phyloP scores from a whole-genome alignment of 2,888 invertebrate genomes.

The Carabus problematicus region DNA sequence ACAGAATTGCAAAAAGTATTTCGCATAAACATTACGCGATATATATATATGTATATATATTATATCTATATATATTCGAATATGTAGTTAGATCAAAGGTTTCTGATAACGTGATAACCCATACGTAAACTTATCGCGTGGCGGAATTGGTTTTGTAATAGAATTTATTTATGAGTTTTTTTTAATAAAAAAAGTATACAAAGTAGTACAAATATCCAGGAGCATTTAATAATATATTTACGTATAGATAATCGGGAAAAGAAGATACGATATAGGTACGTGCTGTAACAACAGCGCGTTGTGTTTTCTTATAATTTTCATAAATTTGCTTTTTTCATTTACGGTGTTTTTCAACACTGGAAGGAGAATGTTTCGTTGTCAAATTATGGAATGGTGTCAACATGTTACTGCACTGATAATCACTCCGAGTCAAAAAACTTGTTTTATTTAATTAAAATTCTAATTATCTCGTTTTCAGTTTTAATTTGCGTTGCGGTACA shows the following conservation, averaged over 20 bases:
- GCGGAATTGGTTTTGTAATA: constrained; percentile 36
- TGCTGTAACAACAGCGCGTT: too few relatives aligned
- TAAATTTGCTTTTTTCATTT: too few relatives aligned
- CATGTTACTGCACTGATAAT: too few relatives aligned
- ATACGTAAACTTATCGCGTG: constrained; percentile 1
- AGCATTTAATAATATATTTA: too few relatives aligned
- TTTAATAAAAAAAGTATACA: background rate
- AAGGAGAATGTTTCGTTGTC: too few relatives aligned
- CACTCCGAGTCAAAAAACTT: constrained; percentile 18
- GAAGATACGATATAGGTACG: too few relatives aligned
- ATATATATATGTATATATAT: too few relatives aligned
- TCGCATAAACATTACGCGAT: constrained; percentile 20
- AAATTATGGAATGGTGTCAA: too few relatives aligned
- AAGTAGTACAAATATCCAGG: background rate
- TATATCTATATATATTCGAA: too few relatives aligned
- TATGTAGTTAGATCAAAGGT: constrained; percentile 39
- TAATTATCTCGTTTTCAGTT: constrained; percentile 38
- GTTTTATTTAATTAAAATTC: constrained; percentile 38
- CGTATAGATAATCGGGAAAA: too few relatives aligned
- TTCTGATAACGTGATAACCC: constrained; percentile 20
- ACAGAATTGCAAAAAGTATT: constrained; percentile 25
- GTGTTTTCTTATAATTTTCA: too few relatives aligned
- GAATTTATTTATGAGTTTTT: constrained; percentile 35
- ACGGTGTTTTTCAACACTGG: too few relatives aligned
- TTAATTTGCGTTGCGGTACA: constrained; percentile 26